Conservation (phyloP, 2,113 vertebrate genomes). For the Sapayoa aenigma region DNA sequence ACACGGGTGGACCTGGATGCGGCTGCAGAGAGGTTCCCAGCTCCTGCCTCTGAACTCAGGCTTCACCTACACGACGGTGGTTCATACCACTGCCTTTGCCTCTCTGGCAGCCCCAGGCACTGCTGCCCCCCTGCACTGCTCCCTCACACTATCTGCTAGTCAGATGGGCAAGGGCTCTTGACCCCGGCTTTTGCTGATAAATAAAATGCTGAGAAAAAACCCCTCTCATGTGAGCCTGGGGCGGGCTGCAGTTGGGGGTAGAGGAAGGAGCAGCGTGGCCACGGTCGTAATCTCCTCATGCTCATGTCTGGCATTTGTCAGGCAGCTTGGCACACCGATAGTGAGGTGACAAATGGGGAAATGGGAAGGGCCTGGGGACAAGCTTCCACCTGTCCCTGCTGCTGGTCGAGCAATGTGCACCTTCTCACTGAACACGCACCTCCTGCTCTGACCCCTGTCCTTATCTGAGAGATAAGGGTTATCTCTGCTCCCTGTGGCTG, state of each 20-base stretch:
- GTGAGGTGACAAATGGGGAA: constrained; percentile 63
- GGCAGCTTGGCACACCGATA: constrained; percentile 63
- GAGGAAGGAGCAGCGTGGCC: constrained; percentile 65
- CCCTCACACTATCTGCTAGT: constrained; percentile 18
- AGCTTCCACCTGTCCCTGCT: constrained; percentile 70
- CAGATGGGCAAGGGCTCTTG: constrained; percentile 73
- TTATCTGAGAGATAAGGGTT: constrained; percentile 37
- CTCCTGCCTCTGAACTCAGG: background rate
- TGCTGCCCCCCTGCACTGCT: background rate
- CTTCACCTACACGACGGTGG: fast-evolving
- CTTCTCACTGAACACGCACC: background rate
- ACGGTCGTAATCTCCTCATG: constrained; percentile 73
- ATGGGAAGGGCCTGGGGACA: constrained; percentile 43
- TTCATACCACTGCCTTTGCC: background rate
- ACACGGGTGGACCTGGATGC: fast-evolving
- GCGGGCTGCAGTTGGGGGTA: constrained; percentile 27
- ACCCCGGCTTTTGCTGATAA: constrained; percentile 73
- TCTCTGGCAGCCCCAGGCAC: background rate
- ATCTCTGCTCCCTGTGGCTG: background rate
- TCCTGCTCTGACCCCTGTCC: background rate
- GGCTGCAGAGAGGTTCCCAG: background rate
- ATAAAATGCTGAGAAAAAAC: constrained; percentile 58
- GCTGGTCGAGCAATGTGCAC: background rate
- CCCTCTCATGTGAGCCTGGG: background rate
- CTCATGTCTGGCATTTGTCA: constrained; percentile 84